phyloP scores from a whole-genome alignment of 2,888 invertebrate genomes.

The Metallyticus violacea region DNA sequence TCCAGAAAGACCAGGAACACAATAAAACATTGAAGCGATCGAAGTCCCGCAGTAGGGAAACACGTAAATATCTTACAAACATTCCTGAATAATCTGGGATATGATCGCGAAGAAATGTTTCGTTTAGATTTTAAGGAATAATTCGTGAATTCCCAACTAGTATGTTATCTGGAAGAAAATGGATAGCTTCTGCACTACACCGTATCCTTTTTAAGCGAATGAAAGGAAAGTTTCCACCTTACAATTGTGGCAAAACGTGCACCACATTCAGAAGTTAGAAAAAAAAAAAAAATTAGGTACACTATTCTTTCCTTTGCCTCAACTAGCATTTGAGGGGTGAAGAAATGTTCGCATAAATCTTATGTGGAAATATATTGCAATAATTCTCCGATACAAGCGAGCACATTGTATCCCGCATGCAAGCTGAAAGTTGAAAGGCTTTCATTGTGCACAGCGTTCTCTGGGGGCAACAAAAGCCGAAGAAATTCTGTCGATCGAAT shows the following conservation, averaged over 20 bases:
- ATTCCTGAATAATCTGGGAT: too few species aligned
- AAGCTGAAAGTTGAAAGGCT: background rate
- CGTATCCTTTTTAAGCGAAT: background rate
- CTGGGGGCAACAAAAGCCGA: background rate
- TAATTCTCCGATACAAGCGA: background rate
- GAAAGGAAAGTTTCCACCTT: background rate
- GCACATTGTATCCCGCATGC: background rate
- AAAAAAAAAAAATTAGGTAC: background rate
- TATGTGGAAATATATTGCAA: background rate
- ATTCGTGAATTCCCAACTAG: background rate
- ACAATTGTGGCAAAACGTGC: too few species aligned
- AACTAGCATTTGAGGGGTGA: background rate
- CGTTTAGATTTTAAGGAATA: background rate
- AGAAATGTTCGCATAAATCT: background rate
- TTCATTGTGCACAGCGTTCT: background rate
- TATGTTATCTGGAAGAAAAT: background rate
- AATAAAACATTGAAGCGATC: too few species aligned
- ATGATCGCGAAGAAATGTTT: background rate
- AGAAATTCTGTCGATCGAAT: background rate
- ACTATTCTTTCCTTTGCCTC: background rate
- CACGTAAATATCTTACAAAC: too few species aligned
- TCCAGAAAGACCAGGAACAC: too few species aligned
- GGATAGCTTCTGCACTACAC: background rate
- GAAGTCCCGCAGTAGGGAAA: too few species aligned
- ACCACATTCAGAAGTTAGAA: background rate